phyloP scores from a whole-genome alignment of 1,140 invertebrate species.

The Chironomus striatipennis region DNA sequence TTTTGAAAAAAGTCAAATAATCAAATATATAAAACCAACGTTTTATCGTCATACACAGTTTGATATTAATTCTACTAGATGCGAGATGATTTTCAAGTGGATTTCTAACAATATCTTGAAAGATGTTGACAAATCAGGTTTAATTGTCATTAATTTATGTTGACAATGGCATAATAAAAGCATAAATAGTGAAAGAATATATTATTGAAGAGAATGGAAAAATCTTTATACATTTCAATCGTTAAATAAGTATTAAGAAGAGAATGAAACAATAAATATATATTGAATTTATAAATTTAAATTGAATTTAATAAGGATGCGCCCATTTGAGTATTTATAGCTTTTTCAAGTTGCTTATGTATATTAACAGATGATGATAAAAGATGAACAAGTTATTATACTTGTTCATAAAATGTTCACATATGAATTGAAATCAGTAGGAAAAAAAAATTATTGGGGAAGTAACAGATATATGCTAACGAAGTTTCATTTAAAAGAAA shows the following conservation, averaged over 20 bases:
- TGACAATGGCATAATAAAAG: background rate
- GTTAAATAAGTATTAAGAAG: background rate
- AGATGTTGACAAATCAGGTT: background rate
- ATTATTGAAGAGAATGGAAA: background rate
- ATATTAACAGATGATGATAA: background rate
- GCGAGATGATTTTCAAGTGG: no score
- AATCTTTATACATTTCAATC: slow-evolving; percentile 1
- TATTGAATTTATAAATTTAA: slow-evolving; percentile 23
- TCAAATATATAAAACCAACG: no score
- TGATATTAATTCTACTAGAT: no score
- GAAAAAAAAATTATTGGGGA: background rate
- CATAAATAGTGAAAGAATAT: background rate
- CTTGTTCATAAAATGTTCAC: background rate
- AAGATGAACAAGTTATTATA: slow-evolving; percentile 19
- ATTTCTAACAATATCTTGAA: background rate
- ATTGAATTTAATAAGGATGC: slow-evolving; percentile 24
- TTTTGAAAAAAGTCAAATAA: background rate
- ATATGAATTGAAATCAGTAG: background rate
- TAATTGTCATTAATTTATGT: slow-evolving; percentile 10
- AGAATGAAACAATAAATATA: background rate
- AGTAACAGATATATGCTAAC: slow-evolving; percentile 7
- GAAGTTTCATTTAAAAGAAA: slow-evolving; percentile 12
- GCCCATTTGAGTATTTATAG: slow-evolving; percentile 21
- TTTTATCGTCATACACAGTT: no score
- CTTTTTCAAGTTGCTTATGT: background rate